Base-by-base conservation (phyloP, 2,797 vertebrate species). In the Pyrocephalus nanus region DNA sequence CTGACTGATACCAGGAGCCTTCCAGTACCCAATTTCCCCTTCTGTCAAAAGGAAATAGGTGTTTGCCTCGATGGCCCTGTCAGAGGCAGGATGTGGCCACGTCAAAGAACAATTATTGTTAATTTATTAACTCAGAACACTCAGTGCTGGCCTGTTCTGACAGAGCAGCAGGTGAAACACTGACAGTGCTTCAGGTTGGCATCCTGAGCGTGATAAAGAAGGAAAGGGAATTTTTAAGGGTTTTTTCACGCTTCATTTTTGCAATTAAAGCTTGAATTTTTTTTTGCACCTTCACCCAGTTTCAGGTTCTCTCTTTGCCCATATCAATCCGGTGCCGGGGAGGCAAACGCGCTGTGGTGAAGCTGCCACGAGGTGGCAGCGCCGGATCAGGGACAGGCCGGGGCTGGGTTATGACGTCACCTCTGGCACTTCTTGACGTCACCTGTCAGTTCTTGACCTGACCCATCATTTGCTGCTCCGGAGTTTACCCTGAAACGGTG, bases 291-390 rank as follows among this genome's bases (percentile, higher is more conserved):
- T 40, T 78, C 64, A 48, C 14, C 25, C 38, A 1, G 5, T 0
- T 1, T 4, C 6, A 26, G 34, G 15, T 34, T 15, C 34, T 67
- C 3, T 7, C 20, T 19, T 15, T 3, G 36, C 55, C 9, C 10
- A 21, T 30, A 0, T 14, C 7, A 11, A 30, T 6, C 12, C 3
- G 54, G 26, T 40, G 40, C 16, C 1, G 20, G 21, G 57, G 25
- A 62, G n/a, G 23, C 36, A 8, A 2, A 3, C 30, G 86, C 80
- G 43, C 21, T 4, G 45, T 7, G 40, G 66, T 23, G 34, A 69
- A 71, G 40, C 29, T 4, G 47, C 95, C 97, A 83, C 93, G 40
- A 95, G 96, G 81, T 94, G 96, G 96, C 95, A 88, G 65, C 66
- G 26, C 6, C n/a, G 51, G 11, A 50, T 40, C 62, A 12, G 70